These are phyloP conservation scores for Microchirus variegatus DNA, from an alignment of 2,797 vertebrate genomes.

Conservation along the genomic window DNA sequence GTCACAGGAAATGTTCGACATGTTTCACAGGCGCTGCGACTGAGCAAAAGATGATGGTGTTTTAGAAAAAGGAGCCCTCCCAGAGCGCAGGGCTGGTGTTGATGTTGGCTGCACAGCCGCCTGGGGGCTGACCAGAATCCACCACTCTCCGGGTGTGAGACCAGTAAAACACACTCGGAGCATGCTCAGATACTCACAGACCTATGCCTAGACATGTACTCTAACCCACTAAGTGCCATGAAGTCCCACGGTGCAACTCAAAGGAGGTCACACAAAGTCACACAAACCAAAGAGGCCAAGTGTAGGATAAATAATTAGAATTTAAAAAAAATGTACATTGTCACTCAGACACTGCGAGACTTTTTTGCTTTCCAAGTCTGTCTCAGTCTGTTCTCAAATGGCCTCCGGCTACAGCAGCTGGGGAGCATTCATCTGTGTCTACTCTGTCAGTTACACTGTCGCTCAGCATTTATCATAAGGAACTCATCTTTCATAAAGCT, in stretches of 20 bases:
- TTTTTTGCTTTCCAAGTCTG: conserved; percentile 51
- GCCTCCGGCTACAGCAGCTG: conserved; percentile 65
- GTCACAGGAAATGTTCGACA: conserved; percentile 83
- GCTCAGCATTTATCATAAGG: conserved; percentile 59
- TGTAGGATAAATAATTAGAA: conserved; percentile 33
- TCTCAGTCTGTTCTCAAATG: conserved; percentile 46
- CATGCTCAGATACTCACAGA: conserved; percentile 50
- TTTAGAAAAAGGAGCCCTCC: conserved; percentile 56
- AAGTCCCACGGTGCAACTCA: conserved; percentile 24
- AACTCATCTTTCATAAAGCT: conserved; percentile 58
- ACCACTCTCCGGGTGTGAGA: conserved; percentile 64
- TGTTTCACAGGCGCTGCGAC: conserved; percentile 71
- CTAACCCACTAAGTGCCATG: conserved; percentile 5
- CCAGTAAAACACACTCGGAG: conserved; percentile 59
- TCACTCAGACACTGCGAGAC: conserved; percentile 36
- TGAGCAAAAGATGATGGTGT: conserved; percentile 55
- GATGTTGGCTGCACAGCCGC: conserved; percentile 68
- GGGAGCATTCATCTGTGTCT: conserved; percentile 67
- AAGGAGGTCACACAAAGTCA: conserved; percentile 28
- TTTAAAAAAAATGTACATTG: conserved; percentile 30
- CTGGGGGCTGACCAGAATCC: conserved; percentile 58
- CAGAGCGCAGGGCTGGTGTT: conserved; percentile 65
- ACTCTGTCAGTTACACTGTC: conserved; percentile 62
- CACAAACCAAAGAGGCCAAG: conserved; percentile 19
- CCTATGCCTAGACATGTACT: conserved; percentile 53